phyloP scores from a whole-genome alignment of 2,888 invertebrate species.

The Thecocarcelia acutangulata region DNA sequence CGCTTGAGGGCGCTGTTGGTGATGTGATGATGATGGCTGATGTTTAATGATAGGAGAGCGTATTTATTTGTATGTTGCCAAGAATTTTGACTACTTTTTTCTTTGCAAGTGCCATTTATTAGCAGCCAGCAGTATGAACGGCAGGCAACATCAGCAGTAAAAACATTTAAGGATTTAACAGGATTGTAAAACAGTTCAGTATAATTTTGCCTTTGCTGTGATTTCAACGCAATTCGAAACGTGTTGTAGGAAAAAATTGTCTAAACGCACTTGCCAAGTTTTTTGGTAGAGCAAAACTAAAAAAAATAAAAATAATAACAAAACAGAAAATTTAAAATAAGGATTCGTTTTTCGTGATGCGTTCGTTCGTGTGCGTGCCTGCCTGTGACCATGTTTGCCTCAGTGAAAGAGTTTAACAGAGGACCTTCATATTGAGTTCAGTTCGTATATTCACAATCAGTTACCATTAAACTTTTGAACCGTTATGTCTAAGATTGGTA shows the following conservation, averaged over 20 bases:
- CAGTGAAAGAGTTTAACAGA: constrained; percentile 45
- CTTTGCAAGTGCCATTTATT: neutral
- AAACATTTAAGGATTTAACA: constrained; percentile 76
- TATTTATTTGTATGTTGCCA: constrained; percentile 59
- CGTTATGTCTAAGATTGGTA: constrained; percentile 41
- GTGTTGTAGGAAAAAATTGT: neutral
- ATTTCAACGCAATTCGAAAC: constrained; percentile 73
- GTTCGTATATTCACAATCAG: constrained; percentile 58
- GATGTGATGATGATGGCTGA: constrained; percentile 35
- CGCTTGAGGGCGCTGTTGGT: constrained; percentile 32
- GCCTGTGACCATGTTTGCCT: constrained; percentile 8
- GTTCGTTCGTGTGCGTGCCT: constrained; percentile 32
- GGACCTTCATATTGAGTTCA: constrained; percentile 63
- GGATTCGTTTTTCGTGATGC: constrained; percentile 47
- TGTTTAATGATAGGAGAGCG: constrained; percentile 33
- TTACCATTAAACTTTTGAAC: constrained; percentile 53
- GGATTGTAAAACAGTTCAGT: constrained; percentile 76
- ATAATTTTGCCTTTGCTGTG: constrained; percentile 74
- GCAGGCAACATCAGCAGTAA: constrained; percentile 65
- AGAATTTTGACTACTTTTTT: constrained; percentile 36
- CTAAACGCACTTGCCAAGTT: constrained; percentile 45
- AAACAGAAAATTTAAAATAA: constrained; percentile 15
- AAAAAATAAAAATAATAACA: neutral
- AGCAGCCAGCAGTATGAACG: constrained; percentile 21
- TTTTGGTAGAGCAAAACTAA: neutral